phyloP scores from a whole-genome alignment of 2,113 vertebrate genomes.

The Ophiodon elongatus region DNA sequence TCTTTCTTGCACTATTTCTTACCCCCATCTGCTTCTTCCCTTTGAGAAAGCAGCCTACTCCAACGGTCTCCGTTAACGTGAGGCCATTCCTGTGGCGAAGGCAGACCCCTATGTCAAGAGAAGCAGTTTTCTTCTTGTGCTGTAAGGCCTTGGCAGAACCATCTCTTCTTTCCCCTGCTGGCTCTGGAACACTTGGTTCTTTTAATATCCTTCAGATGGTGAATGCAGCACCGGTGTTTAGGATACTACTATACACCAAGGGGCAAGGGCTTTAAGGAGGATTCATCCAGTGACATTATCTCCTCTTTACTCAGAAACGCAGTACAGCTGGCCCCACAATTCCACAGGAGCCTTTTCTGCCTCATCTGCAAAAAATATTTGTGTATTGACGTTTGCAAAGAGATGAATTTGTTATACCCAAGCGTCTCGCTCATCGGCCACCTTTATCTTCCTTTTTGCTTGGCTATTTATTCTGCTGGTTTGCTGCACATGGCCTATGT shows the following conservation, averaged over 20 bases:
- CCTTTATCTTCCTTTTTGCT: slow-evolving; percentile 59
- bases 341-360: slow-evolving; percentile 62
- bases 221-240: slow-evolving; percentile 41
- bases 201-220: slow-evolving; percentile 53
- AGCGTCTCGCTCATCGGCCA: slow-evolving; percentile 50
- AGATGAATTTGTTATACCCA: slow-evolving; percentile 64
- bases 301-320: slow-evolving; percentile 48
- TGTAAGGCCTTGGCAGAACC: slow-evolving; percentile 23
- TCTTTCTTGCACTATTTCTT: background rate
- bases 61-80: slow-evolving; percentile 15
- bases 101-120: slow-evolving; percentile 49
- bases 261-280: slow-evolving; percentile 32
- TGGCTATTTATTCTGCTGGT: slow-evolving; percentile 65
- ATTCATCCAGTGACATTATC: slow-evolving; percentile 60
- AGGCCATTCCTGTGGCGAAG: slow-evolving; percentile 42
- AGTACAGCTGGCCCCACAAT: slow-evolving; percentile 19
- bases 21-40: slow-evolving; percentile 35
- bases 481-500: slow-evolving; percentile 64
- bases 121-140: slow-evolving; percentile 33
- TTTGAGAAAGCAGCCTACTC: slow-evolving; percentile 44
- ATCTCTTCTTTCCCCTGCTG: slow-evolving; percentile 42
- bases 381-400: slow-evolving; percentile 65
- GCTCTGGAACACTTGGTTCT: slow-evolving; percentile 38
- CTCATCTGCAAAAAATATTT: slow-evolving; percentile 60
- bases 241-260: slow-evolving; percentile 25